phyloP scores from a whole-genome alignment of 2,113 vertebrate species.

The Pandion haliaetus region DNA sequence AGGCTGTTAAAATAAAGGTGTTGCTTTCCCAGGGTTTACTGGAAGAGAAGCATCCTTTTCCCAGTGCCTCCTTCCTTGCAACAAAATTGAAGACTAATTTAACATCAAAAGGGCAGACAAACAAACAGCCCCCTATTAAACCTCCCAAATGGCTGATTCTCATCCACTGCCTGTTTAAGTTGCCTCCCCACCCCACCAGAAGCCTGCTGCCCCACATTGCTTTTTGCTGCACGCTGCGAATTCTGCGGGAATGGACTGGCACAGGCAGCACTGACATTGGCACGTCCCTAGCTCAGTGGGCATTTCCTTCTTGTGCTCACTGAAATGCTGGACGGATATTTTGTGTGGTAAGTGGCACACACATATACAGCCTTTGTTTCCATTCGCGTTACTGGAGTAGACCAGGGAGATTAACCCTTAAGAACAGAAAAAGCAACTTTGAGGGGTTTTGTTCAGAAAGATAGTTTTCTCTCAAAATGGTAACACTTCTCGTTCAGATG shows the following conservation, averaged over 20 bases:
- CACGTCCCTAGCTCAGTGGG: conserved; percentile 8
- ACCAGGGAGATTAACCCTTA: background rate
- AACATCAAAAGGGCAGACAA: conserved; percentile 40
- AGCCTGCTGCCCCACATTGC: background rate
- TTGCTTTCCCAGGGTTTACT: conserved; percentile 50
- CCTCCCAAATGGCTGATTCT: conserved; percentile 25
- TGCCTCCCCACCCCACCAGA: background rate
- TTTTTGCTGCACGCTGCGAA: background rate
- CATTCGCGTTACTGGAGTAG: background rate
- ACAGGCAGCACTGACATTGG: conserved; percentile 4
- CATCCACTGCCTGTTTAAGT: conserved; percentile 5
- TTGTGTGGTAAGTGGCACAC: background rate
- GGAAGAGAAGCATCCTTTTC: conserved; percentile 31
- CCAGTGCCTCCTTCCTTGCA: background rate
- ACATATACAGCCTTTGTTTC: conserved; percentile 27
- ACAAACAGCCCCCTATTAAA: conserved; percentile 16
- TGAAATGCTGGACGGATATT: conserved; percentile 17
- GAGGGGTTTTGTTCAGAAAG: background rate
- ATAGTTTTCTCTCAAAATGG: background rate
- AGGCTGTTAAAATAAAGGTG: conserved; percentile 64
- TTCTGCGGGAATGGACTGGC: conserved; percentile 28
- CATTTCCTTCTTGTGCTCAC: conserved; percentile 47
- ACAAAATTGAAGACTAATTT: conserved; percentile 45
- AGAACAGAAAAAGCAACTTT: background rate
- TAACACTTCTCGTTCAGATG: background rate